phyloP scores from a whole-genome alignment of 2,888 invertebrate genomes.

The Synanthedon andrenaeformis region DNA sequence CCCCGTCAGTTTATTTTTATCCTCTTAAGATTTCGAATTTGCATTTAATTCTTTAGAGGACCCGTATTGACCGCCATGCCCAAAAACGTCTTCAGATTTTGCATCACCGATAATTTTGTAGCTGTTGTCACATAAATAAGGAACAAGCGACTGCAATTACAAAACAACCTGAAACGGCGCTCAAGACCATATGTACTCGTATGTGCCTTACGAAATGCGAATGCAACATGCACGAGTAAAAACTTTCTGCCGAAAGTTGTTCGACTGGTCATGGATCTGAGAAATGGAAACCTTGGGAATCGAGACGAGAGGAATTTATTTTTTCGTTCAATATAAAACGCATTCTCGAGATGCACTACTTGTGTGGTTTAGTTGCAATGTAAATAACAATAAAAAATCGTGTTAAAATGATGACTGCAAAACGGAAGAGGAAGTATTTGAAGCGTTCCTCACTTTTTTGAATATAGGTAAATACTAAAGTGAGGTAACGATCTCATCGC shows the following conservation, averaged over 20 bases:
- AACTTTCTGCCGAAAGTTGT: constrained; percentile 55
- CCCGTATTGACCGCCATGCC: constrained; percentile 9
- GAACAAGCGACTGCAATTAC: constrained; percentile 26
- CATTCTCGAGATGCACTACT: constrained; percentile 6
- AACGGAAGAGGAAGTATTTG: constrained; percentile 40
- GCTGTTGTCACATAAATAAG: constrained; percentile 21
- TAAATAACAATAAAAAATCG: constrained; percentile 13
- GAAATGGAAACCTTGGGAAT: constrained; percentile 46
- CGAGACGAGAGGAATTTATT: constrained; percentile 11
- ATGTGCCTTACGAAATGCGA: constrained; percentile 34
- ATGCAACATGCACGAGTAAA: constrained; percentile 33
- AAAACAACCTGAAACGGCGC: constrained; percentile 15
- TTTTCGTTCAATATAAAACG: background rate
- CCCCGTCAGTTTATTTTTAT: background rate
- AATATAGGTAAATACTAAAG: constrained; percentile 25
- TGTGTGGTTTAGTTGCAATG: constrained; percentile 10
- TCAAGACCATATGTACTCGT: constrained; percentile 3
- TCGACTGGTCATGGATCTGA: constrained; percentile 55
- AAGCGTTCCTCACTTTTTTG: constrained; percentile 49
- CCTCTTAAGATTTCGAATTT: background rate
- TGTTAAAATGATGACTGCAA: constrained; percentile 3
- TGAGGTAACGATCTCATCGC: no score
- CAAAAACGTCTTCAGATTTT: constrained; percentile 17
- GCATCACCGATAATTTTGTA: constrained; percentile 19
- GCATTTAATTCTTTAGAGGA: background rate